A percentile compares a stretch with the other conserved stretches of the same genome.
Conservation (phyloP, 2,113 vertebrate genomes). For the Galemys pyrenaicus region DNA sequence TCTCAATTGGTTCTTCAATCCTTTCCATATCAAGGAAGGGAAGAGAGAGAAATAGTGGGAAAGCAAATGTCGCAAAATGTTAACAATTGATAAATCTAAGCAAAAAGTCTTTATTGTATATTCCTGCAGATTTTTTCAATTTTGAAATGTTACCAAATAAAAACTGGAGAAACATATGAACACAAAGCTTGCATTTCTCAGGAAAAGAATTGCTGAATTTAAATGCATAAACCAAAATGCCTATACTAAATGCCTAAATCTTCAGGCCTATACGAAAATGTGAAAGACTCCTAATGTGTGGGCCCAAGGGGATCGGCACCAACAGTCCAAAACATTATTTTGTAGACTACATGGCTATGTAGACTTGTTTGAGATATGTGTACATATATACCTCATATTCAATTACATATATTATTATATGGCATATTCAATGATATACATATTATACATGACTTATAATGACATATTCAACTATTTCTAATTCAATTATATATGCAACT, state of each 20-base stretch:
- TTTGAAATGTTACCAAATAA: slow-evolving; percentile 42
- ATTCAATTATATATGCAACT: no score
- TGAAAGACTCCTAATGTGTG: background rate
- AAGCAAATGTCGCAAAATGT: background rate
- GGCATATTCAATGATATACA: background rate
- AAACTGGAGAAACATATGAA: background rate
- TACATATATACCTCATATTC: background rate
- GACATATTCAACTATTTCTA: no score
- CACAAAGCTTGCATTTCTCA: slow-evolving; percentile 27
- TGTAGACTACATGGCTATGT: background rate
- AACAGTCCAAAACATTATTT: background rate
- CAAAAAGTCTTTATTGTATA: background rate
- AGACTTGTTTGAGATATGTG: background rate
- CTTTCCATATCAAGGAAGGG: no score
- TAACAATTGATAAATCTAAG: background rate
- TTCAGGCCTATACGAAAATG: background rate
- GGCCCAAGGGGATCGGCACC: background rate
- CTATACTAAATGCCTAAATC: no score
- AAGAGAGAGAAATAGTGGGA: background rate
- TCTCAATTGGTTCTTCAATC: no score
- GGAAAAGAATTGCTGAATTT: background rate
- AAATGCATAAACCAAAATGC: background rate
- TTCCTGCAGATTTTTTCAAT: background rate
- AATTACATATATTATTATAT: background rate
- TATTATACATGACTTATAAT: background rate